Evolutionary conservation across 2,797 vertebrate species (phyloP).

Genomic region (Tragopan temminckii): DNA sequence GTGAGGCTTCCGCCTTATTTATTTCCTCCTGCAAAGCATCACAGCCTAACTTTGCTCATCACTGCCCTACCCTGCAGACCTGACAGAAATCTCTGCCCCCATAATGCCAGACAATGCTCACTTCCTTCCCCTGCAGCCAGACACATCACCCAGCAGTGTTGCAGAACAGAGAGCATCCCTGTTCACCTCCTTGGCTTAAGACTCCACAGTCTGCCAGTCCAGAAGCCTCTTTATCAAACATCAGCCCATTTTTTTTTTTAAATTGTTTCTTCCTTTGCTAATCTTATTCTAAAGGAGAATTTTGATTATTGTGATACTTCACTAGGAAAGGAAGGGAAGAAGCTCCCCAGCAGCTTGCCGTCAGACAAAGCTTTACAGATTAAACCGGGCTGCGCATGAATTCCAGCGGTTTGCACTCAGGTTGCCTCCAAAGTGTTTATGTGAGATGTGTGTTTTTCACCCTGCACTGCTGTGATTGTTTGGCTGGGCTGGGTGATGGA

Average conservation of each 20-base stretch:
- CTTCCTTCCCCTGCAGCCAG: not conserved
- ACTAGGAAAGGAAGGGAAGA: not conserved
- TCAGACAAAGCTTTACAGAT: not conserved
- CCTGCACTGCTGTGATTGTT: not conserved
- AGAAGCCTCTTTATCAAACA: not conserved
- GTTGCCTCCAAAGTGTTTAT: not conserved
- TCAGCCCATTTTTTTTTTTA: not conserved
- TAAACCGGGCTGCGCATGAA: not conserved
- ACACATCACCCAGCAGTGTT: not conserved
- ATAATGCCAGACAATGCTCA: accelerated
- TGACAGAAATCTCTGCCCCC: not conserved
- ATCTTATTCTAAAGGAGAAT: not conserved
- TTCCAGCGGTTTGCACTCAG: accelerated
- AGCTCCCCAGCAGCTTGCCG: not conserved
- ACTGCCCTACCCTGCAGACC: not conserved
- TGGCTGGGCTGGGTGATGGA: conserved; percentile 45
- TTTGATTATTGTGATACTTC: not conserved
- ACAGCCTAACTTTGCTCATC: not conserved
- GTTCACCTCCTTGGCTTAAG: not conserved
- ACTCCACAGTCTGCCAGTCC: not conserved
- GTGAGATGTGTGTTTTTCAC: not conserved
- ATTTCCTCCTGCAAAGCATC: not conserved
- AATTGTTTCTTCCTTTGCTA: accelerated
- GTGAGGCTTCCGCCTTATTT: not conserved
- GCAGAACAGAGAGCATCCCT: not conserved